These are phyloP conservation scores for Numida meleagris DNA, from an alignment of 2,113 vertebrate genomes.

Conservation along the genomic window DNA sequence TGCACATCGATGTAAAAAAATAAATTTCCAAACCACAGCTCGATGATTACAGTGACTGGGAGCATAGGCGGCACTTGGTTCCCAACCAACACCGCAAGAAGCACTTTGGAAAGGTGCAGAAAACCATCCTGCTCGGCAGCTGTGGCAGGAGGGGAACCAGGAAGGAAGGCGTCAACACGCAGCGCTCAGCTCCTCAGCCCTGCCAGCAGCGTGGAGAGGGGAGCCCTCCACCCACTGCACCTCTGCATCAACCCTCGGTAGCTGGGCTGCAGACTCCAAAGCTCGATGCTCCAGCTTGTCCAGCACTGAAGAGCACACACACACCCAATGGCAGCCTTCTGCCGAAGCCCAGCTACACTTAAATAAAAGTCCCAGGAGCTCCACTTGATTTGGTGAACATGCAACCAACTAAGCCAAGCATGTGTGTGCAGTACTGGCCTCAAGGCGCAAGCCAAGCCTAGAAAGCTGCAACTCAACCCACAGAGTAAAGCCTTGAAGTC, in stretches of 20 bases:
- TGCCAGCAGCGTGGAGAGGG: background rate
- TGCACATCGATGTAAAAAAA: background rate
- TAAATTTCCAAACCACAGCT: background rate
- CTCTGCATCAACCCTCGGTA: background rate
- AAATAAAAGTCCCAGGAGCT: background rate
- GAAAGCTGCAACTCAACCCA: background rate
- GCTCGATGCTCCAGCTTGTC: fast-evolving
- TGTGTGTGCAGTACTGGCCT: fast-evolving
- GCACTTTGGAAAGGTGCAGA: background rate
- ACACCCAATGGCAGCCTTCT: background rate
- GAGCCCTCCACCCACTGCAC: background rate
- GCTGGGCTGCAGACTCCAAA: background rate
- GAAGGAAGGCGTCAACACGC: background rate
- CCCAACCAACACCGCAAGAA: background rate
- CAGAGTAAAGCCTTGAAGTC: background rate
- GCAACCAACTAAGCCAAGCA: background rate
- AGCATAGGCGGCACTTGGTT: background rate
- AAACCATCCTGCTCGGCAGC: background rate
- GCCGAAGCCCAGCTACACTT: background rate
- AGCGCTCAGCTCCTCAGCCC: background rate
- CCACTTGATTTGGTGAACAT: fast-evolving
- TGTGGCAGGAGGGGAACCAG: background rate
- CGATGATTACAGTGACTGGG: fast-evolving
- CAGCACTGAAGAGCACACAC: background rate
- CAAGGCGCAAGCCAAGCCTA: background rate